These are phyloP conservation scores for Linnaemya vulpina DNA, from an alignment of 2,888 invertebrate species.

Conservation along the genomic window DNA sequence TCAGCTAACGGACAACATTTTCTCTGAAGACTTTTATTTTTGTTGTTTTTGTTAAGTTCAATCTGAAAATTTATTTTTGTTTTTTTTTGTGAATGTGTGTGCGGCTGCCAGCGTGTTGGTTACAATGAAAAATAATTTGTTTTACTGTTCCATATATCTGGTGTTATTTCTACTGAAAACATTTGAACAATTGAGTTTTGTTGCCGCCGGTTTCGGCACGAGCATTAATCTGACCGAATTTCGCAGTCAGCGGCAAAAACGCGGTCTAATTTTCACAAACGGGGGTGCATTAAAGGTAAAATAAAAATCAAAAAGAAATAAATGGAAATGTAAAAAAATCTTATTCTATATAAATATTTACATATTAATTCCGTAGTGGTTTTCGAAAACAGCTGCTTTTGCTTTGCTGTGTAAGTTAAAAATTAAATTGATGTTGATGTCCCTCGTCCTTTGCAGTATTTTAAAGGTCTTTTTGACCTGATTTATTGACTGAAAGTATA, in stretches of 20 bases:
- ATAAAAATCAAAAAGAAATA: slow-evolving; percentile 9
- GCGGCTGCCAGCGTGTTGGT: background rate
- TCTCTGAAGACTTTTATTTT: background rate
- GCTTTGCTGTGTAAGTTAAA: too few relatives aligned
- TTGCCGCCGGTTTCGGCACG: slow-evolving; percentile 51
- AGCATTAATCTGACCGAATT: slow-evolving; percentile 72
- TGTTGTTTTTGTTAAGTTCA: background rate
- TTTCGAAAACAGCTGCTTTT: too few relatives aligned
- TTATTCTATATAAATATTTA: too few relatives aligned
- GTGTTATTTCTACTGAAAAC: slow-evolving; percentile 22
- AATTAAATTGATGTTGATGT: too few relatives aligned
- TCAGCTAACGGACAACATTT: background rate
- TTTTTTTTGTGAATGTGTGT: background rate
- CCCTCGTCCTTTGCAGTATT: too few relatives aligned
- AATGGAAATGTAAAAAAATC: too few relatives aligned
- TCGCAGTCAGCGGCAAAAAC: slow-evolving; percentile 71
- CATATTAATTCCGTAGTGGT: too few relatives aligned
- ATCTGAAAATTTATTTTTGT: background rate
- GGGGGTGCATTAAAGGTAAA: slow-evolving; percentile 75
- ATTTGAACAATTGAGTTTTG: slow-evolving; percentile 41
- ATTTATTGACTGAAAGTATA: too few relatives aligned
- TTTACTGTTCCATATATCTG: slow-evolving; percentile 17
- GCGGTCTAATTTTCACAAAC: slow-evolving; percentile 74
- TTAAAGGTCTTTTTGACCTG: too few relatives aligned
- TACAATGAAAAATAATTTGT: slow-evolving; percentile 50